Evolutionary conservation across 2,888 invertebrate species (phyloP).

Genomic region (Ochropacha duplaris): DNA sequence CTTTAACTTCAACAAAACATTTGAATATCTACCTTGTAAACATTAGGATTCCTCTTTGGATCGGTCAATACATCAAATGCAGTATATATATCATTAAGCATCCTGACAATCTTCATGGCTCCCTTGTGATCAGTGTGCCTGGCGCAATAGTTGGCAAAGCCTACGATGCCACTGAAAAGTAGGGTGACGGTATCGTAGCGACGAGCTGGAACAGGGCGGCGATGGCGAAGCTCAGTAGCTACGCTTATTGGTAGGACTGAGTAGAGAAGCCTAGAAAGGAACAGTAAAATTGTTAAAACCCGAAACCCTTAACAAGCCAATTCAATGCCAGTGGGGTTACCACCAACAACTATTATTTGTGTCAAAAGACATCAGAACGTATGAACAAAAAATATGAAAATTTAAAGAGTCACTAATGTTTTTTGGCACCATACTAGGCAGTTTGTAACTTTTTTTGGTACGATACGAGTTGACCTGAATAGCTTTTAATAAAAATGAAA

Average conservation of each 20-base stretch:
- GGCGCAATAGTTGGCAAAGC: constrained; percentile 95
- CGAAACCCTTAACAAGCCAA: too few relatives aligned
- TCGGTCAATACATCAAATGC: constrained; percentile 97
- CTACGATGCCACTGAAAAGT: constrained; percentile 95
- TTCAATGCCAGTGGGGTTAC: too few relatives aligned
- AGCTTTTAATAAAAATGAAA: too few relatives aligned
- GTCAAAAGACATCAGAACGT: too few relatives aligned
- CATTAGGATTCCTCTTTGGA: constrained; percentile 95
- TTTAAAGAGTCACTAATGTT: too few relatives aligned
- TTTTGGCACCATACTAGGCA: too few relatives aligned
- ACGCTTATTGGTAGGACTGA: constrained; percentile 97
- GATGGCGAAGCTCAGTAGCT: constrained; percentile 96
- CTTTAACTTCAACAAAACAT: too few relatives aligned
- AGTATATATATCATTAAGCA: constrained; percentile 96
- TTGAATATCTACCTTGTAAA: constrained; percentile 90
- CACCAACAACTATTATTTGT: too few relatives aligned
- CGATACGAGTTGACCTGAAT: too few relatives aligned
- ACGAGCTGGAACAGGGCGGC: constrained; percentile 93
- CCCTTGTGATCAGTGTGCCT: constrained; percentile 95
- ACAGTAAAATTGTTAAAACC: neutral
- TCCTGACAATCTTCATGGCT: constrained; percentile 97
- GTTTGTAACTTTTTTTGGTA: too few relatives aligned
- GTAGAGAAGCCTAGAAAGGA: constrained; percentile 89
- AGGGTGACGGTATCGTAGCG: constrained; percentile 96
- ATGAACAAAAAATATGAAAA: too few relatives aligned